Base-by-base conservation (phyloP, 1,140 invertebrate genomes). In the Cyclargus thomasi region DNA sequence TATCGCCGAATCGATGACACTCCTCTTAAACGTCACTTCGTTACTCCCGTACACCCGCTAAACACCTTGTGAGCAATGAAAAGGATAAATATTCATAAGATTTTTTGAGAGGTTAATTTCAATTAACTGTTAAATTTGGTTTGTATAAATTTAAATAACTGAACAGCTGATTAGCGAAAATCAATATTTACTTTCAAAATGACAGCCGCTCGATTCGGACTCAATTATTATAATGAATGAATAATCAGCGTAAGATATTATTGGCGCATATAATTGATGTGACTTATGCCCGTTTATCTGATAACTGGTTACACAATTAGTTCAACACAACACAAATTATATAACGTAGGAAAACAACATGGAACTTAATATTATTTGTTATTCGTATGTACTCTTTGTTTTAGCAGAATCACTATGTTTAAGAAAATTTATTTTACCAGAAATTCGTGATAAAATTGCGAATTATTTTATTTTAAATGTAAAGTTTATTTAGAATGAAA, bases 1-100 rank as follows among this genome's bases (percentile, higher is more conserved):
- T 59, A 11, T 59, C 67, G 53, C 17, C 36, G 23, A 70, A 71
- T 70, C 69, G 69, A 75, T 75, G 68, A 71, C 69, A 75, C 67
- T 68, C 62, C 69, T 70, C 68, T 47, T 8, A 62, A 53, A 81
- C 76, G 78, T 82, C 79, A 76, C 78, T 70, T 59, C 39, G 63
- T 53, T 39, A 65, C 57, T 20, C 47, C 63, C 16, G 35, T 21
- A 63, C 18, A 18, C 18, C 18, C 53, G 18, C 53, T 20, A 21
- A 47, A 14, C 14, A 16, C 39, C 39, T 47, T 16, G 39, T 47
- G 14, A 47, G 14, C 14, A 47, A 47, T 14, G 3, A 47, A 47
- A 47, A 29, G 1, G 29, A 29, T 29, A 29, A 7, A 29, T 29
- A 7, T 29, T 29, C 8, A 29, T 29, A 29, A 4, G 29, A 29